Evolutionary conservation across 2,888 invertebrate genomes (phyloP).

Genomic region (Hirtodrosophila trivittata): DNA sequence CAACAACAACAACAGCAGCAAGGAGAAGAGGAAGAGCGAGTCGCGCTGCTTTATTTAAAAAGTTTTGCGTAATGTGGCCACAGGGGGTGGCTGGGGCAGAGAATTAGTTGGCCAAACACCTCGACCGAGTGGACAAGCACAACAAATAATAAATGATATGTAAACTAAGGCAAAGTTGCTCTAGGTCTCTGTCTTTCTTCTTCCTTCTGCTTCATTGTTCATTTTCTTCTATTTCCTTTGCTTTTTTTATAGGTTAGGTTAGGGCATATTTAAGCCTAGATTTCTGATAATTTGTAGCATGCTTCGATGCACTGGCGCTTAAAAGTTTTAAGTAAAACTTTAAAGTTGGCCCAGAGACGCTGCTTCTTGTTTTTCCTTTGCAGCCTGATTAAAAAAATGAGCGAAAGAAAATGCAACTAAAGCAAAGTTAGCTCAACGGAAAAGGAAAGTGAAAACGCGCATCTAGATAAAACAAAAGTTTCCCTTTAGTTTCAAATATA

Average conservation of each 20-base stretch:
- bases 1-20: conserved; percentile 1
- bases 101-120: conserved; percentile 59
- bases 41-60: conserved; percentile 70
- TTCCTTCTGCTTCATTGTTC: neutral
- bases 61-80: conserved; percentile 68
- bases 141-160: conserved; percentile 75
- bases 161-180: conserved; percentile 72
- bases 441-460: too few relatives aligned
- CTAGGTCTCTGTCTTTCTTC: conserved; percentile 27
- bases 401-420: neutral
- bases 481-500: too few relatives aligned
- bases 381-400: neutral
- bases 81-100: conserved; percentile 16
- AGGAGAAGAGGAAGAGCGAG: conserved; percentile 2
- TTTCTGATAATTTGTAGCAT: conserved; percentile 44
- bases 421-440: too few relatives aligned
- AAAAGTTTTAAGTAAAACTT: conserved; percentile 10
- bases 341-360: conserved; percentile 2
- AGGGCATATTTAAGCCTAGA: conserved; percentile 40
- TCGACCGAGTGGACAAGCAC: conserved; percentile 47
- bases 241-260: conserved; percentile 14
- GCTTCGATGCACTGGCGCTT: conserved; percentile 32
- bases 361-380: neutral
- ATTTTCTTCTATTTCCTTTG: neutral
- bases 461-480: too few relatives aligned